These are phyloP conservation scores for Pangasius larnaudii DNA, from an alignment of 2,797 vertebrate species.

Conservation along the genomic window DNA sequence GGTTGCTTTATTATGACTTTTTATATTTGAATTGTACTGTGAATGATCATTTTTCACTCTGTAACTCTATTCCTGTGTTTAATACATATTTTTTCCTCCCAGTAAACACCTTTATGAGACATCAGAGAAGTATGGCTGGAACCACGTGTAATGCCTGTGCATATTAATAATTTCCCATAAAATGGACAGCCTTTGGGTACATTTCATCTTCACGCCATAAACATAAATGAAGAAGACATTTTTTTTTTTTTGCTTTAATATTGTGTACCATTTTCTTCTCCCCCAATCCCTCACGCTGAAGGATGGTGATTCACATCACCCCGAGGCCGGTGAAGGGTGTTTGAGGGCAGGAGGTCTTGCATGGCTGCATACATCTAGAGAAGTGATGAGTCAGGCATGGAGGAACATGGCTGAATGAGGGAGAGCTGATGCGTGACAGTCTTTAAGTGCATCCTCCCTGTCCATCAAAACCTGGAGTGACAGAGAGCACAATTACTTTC, in stretches of 20 bases:
- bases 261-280: not conserved
- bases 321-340: constrained; percentile 35
- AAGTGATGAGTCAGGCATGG: constrained; percentile 64
- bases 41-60: not conserved
- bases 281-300: constrained; percentile 30
- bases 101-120: constrained; percentile 15
- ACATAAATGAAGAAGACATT: not conserved
- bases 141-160: not conserved
- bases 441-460: constrained; percentile 73
- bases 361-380: constrained; percentile 53
- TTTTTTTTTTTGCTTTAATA: not conserved
- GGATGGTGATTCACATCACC: constrained; percentile 11
- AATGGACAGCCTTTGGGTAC: not conserved
- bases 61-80: not conserved
- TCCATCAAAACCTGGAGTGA: constrained; percentile 72
- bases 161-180: not conserved
- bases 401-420: constrained; percentile 67
- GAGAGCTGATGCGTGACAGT: constrained; percentile 67
- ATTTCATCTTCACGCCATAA: not conserved
- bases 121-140: not conserved
- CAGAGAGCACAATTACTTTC: constrained; percentile 70
- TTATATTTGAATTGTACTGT: not conserved
- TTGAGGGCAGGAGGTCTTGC: constrained; percentile 65
- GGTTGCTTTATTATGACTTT: not conserved
- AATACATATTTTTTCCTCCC: not conserved